These are phyloP conservation scores for Solen grandis DNA, from an alignment of 1,140 invertebrate species.

Conservation along the genomic window DNA sequence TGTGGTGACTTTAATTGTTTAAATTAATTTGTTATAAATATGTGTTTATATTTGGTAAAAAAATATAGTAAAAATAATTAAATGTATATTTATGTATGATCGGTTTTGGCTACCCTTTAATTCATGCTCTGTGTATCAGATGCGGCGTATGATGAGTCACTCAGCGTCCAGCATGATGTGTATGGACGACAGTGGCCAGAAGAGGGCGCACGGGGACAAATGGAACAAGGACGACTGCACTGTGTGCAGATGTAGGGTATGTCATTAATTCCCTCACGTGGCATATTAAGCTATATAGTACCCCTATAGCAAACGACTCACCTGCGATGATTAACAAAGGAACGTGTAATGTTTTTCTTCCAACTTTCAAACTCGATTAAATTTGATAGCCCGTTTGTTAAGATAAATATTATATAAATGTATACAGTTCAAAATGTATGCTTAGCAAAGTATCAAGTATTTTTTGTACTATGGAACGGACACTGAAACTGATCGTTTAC, in stretches of 20 bases:
- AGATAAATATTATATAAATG: too few relatives aligned
- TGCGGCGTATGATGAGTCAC: constrained; percentile 44
- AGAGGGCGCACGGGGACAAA: constrained; percentile 32
- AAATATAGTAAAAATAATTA: too few relatives aligned
- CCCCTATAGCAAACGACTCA: neutral
- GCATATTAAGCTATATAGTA: neutral
- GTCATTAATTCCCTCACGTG: neutral
- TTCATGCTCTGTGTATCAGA: constrained; percentile 22
- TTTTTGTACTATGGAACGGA: too few relatives aligned
- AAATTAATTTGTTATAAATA: too few relatives aligned
- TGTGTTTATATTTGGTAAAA: too few relatives aligned
- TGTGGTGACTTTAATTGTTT: too few relatives aligned
- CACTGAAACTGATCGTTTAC: too few relatives aligned
- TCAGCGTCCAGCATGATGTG: constrained; percentile 18
- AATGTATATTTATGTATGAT: too few relatives aligned
- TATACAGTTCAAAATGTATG: too few relatives aligned
- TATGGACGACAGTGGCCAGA: constrained; percentile 43
- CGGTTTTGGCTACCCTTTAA: too few relatives aligned
- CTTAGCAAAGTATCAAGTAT: too few relatives aligned
- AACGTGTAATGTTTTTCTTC: neutral
- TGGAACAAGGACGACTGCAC: constrained; percentile 53
- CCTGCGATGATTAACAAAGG: neutral
- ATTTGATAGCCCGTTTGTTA: too few relatives aligned
- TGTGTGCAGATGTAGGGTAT: constrained; percentile 44
- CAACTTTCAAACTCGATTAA: neutral